Conservation (phyloP, 2,113 vertebrate species). For the Marmota flaviventris region DNA sequence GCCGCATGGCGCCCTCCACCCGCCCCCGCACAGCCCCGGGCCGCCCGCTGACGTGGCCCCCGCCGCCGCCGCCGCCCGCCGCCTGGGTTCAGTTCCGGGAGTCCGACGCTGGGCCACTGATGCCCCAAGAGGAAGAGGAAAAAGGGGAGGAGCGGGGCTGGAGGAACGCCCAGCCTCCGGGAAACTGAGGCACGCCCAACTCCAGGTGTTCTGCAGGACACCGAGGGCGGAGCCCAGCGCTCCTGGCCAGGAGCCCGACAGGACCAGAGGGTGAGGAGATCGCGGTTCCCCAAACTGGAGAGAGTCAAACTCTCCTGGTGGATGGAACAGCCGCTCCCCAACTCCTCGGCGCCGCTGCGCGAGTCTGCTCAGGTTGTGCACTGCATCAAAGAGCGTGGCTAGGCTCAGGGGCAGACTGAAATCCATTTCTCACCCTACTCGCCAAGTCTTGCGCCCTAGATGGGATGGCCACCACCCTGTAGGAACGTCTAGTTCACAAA, state of each 20-base stretch:
- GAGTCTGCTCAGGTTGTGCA: not conserved
- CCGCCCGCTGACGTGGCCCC: conserved; percentile 79
- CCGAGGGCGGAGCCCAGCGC: not conserved
- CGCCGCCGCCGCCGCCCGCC: not conserved
- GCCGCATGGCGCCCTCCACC: conserved; percentile 68
- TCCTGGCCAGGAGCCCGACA: rapidly evolving
- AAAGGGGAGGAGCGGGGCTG: conserved; percentile 20
- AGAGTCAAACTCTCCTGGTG: no score
- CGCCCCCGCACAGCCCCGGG: not conserved
- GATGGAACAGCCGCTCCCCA: not conserved
- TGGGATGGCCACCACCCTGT: not conserved
- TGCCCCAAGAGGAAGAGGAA: conserved; percentile 71
- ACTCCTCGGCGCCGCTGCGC: not conserved
- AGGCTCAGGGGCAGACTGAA: not conserved
- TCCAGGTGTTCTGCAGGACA: not conserved
- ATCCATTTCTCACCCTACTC: not conserved
- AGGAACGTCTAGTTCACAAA: not conserved
- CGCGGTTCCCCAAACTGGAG: not conserved
- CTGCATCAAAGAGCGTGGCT: not conserved
- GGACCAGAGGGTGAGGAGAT: not conserved
- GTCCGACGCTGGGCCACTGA: not conserved
- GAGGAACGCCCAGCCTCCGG: conserved; percentile 58
- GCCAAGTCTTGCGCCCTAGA: not conserved
- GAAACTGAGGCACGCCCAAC: conserved; percentile 82
- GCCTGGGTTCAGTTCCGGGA: conserved; percentile 73